Evolutionary conservation across 2,888 invertebrate genomes (phyloP), one percentile per base, ranked within the genome.

Genomic region (Dimorphilus gyrociliatus): DNA sequence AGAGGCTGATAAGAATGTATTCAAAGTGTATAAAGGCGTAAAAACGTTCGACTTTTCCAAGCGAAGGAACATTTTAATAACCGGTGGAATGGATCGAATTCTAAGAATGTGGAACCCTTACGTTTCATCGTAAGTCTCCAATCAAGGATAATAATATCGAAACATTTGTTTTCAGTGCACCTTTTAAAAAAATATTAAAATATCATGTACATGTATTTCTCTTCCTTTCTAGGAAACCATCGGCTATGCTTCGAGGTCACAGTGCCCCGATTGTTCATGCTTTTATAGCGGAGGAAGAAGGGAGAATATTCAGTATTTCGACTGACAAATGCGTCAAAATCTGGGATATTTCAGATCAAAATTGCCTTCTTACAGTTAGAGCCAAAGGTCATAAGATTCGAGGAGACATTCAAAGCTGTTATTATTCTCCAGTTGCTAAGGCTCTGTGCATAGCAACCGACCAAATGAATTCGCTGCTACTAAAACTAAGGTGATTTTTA

Each of bases 101-200:
- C 53, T 63, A 3, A 34, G 63, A 25, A 40, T 63, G 17, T 63
- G 60, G 60, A 62, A 63, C 41, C 61, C 60, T 2, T 62, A 61
- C 45, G 57, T 63, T 3, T 41, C 54, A 26, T 41, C 44, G 53
- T 54, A 43, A 45, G 49, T 46, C 8, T n/a, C n/a, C n/a, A n/a
- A n/a, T n/a, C n/a, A n/a, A n/a, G n/a, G n/a, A n/a, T n/a, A n/a
- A n/a, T n/a, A 21, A 21, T 8, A 10, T 21, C 21, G n/a, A 21
- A 10, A 8, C 8, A 10, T n/a, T 10, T 8, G 8, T 21, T 8
- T 10, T 21, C 21, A 10, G n/a, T 21, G 21, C 8, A n/a, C 21
- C 8, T n/a, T 21, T 21, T 21, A 21, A n/a, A 21, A 21, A n/a
- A 10, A 10, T 21, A 10, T n/a, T 21, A n/a, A 21, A n/a, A 10